A percentile compares a stretch with the other conserved stretches of the same genome.
These are phyloP conservation scores for Anguilla rostrata DNA, from an alignment of 2,113 vertebrate species.

Conservation along the genomic window DNA sequence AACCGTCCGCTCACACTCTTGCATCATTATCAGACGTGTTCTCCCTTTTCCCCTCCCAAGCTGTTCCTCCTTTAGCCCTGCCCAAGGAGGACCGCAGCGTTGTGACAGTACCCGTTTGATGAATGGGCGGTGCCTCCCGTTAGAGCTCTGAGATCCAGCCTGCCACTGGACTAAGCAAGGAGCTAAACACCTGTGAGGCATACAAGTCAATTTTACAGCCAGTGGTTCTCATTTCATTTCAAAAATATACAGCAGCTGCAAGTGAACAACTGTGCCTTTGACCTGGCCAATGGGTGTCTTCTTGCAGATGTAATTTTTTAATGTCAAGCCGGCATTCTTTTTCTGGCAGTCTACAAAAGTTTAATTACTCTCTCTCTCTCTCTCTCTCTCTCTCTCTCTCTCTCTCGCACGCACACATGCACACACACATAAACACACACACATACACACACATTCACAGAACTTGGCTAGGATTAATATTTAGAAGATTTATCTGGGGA, in stretches of 20 bases:
- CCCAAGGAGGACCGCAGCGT: not conserved
- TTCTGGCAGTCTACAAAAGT: not conserved
- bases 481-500: not conserved
- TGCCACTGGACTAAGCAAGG: not conserved
- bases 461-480: too few species aligned
- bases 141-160: not conserved
- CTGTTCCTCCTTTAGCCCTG: not conserved
- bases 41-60: not conserved
- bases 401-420: not conserved
- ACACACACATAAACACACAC: not conserved
- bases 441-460: not conserved
- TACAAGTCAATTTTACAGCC: not conserved
- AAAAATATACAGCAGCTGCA: not conserved
- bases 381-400: not conserved
- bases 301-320: not conserved
- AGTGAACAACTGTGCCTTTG: not conserved
- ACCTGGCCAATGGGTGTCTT: not conserved
- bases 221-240: not conserved
- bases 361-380: not conserved
- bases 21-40: not conserved
- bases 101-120: not conserved
- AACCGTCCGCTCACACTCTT: not conserved
- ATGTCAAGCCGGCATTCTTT: not conserved
- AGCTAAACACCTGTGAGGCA: not conserved
- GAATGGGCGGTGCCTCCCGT: not conserved